phyloP scores from a whole-genome alignment of 2,797 vertebrate species.

The Cephalopachus bancanus region DNA sequence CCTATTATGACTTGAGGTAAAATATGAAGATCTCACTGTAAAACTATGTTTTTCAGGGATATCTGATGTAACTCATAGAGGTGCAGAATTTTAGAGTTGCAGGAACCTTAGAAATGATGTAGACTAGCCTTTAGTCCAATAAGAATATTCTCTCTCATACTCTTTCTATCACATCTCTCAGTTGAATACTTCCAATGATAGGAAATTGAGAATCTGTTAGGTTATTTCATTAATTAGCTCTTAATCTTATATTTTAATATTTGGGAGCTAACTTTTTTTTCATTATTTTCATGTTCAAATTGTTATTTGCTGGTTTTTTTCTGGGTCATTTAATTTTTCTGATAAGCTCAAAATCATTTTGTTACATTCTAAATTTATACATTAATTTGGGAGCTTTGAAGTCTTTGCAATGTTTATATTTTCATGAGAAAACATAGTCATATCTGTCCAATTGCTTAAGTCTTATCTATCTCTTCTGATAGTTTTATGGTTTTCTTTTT shows the following conservation, averaged over 20 bases:
- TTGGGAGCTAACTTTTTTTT: not conserved
- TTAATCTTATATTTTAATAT: slow-evolving; percentile 42
- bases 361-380: slow-evolving; percentile 10
- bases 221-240: not conserved
- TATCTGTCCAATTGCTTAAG: not conserved
- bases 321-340: slow-evolving; percentile 25
- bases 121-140: not conserved
- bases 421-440: not conserved
- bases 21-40: not conserved
- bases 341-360: not conserved
- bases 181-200: slow-evolving; percentile 11
- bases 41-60: not conserved
- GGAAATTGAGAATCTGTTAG: not conserved
- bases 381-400: slow-evolving; percentile 35
- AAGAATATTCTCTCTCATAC: not conserved
- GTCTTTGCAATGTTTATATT: slow-evolving; percentile 11
- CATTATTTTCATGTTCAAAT: slow-evolving; percentile 6
- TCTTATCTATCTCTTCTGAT: not conserved
- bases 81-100: not conserved
- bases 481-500: not conserved
- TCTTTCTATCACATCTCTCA: not conserved
- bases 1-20: not conserved
- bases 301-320: slow-evolving; percentile 20
- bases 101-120: slow-evolving; percentile 2
- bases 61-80: not conserved